A percentile compares a stretch with the other conserved stretches of the same genome.
Conservation (phyloP, 2,113 vertebrate genomes). For the Perca fluviatilis region DNA sequence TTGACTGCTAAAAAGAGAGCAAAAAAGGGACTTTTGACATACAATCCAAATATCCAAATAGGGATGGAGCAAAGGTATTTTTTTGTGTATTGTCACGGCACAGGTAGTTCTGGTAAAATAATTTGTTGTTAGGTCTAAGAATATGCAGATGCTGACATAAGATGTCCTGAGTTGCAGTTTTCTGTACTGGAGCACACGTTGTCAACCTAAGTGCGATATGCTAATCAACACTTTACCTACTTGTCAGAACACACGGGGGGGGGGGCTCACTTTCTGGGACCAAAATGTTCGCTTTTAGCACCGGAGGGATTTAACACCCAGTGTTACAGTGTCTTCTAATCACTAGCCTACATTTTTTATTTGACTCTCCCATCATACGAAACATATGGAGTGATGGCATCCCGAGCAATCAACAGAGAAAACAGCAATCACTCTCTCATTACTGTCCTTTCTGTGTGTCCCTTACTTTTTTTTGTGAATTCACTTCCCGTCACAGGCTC, state of each 20-base stretch:
- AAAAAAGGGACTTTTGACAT: too few relatives aligned
- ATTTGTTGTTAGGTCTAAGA: not conserved
- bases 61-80: too few relatives aligned
- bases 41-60: too few relatives aligned
- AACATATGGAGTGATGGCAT: constrained; percentile 86
- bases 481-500: constrained; percentile 65
- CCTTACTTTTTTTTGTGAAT: not conserved
- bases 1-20: too few relatives aligned
- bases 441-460: constrained; percentile 81
- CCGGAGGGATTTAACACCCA: constrained; percentile 66
- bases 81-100: not conserved
- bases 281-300: not conserved
- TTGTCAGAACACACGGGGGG: not conserved
- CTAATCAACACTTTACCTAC: constrained; percentile 23
- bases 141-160: not conserved
- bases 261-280: not conserved
- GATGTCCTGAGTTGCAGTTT: not conserved
- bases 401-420: constrained; percentile 84
- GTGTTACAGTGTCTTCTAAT: constrained; percentile 85
- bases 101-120: not conserved
- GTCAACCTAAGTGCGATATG: not conserved
- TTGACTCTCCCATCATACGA: constrained; percentile 69
- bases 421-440: constrained; percentile 82
- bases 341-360: constrained; percentile 76
- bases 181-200: not conserved